Percentiles rank a stretch among this genome's conserved stretches.
Conservation (phyloP, 2,888 invertebrate genomes). For the Chloroclysta siterata region DNA sequence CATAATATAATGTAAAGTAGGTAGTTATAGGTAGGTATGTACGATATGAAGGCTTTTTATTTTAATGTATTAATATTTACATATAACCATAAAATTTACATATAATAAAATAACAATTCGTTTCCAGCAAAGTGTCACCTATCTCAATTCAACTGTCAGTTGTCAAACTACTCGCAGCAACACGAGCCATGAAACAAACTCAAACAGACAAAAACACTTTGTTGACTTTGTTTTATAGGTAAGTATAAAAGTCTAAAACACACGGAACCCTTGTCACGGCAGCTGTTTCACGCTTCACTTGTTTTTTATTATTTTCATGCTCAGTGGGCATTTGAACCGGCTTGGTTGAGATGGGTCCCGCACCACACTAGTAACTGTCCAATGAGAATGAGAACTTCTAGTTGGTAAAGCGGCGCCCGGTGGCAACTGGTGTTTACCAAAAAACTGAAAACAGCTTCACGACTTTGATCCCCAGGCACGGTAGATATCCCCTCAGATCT, state of each 20-base stretch:
- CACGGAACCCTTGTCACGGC: slow-evolving; percentile 42
- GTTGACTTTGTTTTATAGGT: slow-evolving; percentile 33
- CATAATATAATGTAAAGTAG: too few relatives aligned
- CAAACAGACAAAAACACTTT: slow-evolving; percentile 30
- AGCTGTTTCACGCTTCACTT: slow-evolving; percentile 38
- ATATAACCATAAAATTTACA: too few relatives aligned
- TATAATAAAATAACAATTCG: slow-evolving; percentile 31
- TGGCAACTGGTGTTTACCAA: background rate
- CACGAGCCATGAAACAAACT: slow-evolving; percentile 30
- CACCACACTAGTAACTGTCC: background rate
- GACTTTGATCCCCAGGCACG: too few relatives aligned
- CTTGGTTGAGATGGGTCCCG: slow-evolving; percentile 34
- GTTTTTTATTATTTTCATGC: slow-evolving; percentile 44
- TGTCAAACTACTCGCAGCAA: slow-evolving; percentile 33
- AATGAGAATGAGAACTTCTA: background rate
- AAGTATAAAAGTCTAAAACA: slow-evolving; percentile 31
- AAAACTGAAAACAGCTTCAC: background rate
- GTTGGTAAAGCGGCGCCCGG: background rate
- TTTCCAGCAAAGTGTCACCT: slow-evolving; percentile 17
- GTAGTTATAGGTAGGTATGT: too few relatives aligned
- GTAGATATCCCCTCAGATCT: too few relatives aligned
- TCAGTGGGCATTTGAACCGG: slow-evolving; percentile 37
- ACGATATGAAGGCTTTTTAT: too few relatives aligned
- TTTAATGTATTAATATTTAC: too few relatives aligned
- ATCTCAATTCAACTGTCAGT: slow-evolving; percentile 26